Conservation (phyloP, 2,797 vertebrate species). For the Notolabrus celidotus region DNA sequence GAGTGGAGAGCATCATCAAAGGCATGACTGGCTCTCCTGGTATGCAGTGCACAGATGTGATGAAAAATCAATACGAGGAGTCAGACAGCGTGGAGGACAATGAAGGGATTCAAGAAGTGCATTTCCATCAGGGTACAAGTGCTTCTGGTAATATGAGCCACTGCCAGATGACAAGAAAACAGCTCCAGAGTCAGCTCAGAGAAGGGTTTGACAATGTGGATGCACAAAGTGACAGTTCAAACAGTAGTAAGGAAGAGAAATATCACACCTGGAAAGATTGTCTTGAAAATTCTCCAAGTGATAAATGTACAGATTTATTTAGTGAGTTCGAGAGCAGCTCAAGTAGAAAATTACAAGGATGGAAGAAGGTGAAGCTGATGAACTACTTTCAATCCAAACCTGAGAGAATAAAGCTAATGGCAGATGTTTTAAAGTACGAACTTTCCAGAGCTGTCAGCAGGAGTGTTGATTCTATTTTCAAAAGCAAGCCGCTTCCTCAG, state of each 20-base stretch:
- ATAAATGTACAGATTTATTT: background rate
- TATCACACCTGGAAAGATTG: constrained; percentile 16
- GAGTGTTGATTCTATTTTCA: constrained; percentile 88
- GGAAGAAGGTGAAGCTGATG: constrained; percentile 59
- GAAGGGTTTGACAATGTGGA: constrained; percentile 71
- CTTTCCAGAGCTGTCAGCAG: constrained; percentile 81
- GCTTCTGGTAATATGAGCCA: constrained; percentile 21
- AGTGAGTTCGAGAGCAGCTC: constrained; percentile 39
- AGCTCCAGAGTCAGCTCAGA: constrained; percentile 79
- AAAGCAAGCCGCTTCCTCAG: constrained; percentile 75
- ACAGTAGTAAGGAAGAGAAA: constrained; percentile 20
- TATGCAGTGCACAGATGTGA: constrained; percentile 24
- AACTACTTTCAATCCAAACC: constrained; percentile 59
- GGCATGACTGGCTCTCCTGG: constrained; percentile 82
- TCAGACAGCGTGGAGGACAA: constrained; percentile 41
- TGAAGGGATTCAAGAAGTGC: constrained; percentile 73
- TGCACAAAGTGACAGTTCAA: background rate
- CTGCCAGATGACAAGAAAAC: constrained; percentile 61
- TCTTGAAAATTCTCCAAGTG: constrained; percentile 19
- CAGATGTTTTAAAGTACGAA: constrained; percentile 86
- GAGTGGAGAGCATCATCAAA: constrained; percentile 90
- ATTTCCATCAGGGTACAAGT: constrained; percentile 54
- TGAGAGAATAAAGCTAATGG: constrained; percentile 70
- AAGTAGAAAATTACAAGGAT: constrained; percentile 25
- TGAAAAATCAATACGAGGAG: background rate